phyloP scores from a whole-genome alignment of 2,888 invertebrate genomes.

The Cyrtodaria siliqua region DNA sequence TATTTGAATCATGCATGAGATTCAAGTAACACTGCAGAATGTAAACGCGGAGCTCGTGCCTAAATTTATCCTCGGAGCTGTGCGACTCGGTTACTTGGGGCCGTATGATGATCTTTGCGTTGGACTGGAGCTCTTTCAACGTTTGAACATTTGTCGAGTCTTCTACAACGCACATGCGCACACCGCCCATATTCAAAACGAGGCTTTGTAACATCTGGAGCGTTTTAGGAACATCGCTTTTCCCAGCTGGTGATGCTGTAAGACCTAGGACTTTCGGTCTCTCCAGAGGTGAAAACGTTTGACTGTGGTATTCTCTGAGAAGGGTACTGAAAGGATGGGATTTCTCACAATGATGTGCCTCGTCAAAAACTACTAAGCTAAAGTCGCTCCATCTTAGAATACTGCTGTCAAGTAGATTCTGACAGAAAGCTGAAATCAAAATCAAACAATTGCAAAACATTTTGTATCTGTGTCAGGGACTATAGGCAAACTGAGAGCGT shows the following conservation, averaged over 20 bases:
- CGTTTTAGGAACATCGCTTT: slow-evolving; percentile 68
- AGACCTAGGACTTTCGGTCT: slow-evolving; percentile 80
- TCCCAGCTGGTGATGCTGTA: slow-evolving; percentile 83
- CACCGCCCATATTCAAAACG: slow-evolving; percentile 72
- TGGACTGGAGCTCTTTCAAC: slow-evolving; percentile 71
- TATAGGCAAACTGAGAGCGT: no score
- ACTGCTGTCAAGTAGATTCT: slow-evolving; percentile 70
- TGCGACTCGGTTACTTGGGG: slow-evolving; percentile 26
- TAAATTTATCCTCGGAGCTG: slow-evolving; percentile 21
- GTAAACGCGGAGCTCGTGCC: slow-evolving; percentile 66
- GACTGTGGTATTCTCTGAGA: slow-evolving; percentile 66
- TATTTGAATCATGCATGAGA: slow-evolving; percentile 61
- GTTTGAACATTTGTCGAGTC: slow-evolving; percentile 45
- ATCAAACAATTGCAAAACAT: no score
- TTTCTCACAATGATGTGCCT: slow-evolving; percentile 83
- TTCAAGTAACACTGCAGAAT: slow-evolving; percentile 70
- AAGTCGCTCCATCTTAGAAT: slow-evolving; percentile 77
- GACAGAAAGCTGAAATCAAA: slow-evolving; percentile 73
- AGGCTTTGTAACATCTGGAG: slow-evolving; percentile 72
- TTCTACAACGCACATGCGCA: slow-evolving; percentile 70
- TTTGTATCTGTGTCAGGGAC: no score
- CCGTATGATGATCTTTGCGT: slow-evolving; percentile 61
- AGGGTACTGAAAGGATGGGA: slow-evolving; percentile 79
- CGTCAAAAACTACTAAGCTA: slow-evolving; percentile 81
- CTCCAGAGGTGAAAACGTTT: slow-evolving; percentile 6